These are phyloP conservation scores for Anhinga rufa DNA, from an alignment of 2,113 vertebrate species.

Conservation along the genomic window DNA sequence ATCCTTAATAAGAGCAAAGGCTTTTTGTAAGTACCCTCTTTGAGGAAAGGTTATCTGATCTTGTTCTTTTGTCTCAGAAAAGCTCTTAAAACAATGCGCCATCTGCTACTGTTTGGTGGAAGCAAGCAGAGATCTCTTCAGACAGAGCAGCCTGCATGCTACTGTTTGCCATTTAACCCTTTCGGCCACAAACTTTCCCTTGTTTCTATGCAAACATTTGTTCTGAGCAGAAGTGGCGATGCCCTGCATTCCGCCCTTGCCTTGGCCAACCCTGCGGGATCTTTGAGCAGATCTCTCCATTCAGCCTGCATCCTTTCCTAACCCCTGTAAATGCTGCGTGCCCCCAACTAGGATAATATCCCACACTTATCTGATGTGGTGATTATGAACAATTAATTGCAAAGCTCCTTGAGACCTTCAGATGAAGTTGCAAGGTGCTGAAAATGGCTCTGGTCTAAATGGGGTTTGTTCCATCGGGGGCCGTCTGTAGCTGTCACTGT, in stretches of 20 bases:
- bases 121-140: conserved; percentile 13
- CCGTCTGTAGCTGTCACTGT: not conserved
- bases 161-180: conserved; percentile 36
- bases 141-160: not conserved
- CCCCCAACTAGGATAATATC: not conserved
- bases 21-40: conserved; percentile 54
- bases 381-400: not conserved
- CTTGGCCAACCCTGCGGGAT: not conserved
- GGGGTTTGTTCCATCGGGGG: not conserved
- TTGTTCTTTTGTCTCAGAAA: conserved; percentile 52
- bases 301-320: not conserved
- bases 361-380: not conserved
- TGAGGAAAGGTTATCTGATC: conserved; percentile 60
- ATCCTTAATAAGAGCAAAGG: conserved; percentile 51
- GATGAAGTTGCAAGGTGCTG: not conserved
- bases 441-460: not conserved
- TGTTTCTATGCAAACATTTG: not conserved
- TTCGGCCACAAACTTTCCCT: not conserved
- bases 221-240: not conserved
- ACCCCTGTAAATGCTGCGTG: not conserved
- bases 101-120: conserved; percentile 57
- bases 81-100: conserved; percentile 63
- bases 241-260: not conserved
- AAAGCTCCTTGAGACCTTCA: not conserved
- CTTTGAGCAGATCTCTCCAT: not conserved